These are phyloP conservation scores for Empidonax alnorum DNA, from an alignment of 2,113 vertebrate genomes.

Conservation along the genomic window DNA sequence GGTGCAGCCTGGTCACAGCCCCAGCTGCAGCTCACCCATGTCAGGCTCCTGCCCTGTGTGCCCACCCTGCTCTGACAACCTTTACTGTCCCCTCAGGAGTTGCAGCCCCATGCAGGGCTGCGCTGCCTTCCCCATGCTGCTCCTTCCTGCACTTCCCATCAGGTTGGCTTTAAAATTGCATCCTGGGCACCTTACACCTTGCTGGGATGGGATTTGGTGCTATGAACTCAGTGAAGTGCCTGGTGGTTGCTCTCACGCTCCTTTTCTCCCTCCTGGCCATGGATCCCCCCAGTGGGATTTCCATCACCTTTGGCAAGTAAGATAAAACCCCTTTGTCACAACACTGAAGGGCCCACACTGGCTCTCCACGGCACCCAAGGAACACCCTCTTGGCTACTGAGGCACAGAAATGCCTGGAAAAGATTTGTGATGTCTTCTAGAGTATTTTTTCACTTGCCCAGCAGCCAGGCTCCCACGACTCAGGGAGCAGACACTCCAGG, in stretches of 20 bases:
- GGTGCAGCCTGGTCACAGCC: neutral
- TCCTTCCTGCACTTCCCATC: neutral
- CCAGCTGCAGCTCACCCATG: neutral
- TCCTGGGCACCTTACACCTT: neutral
- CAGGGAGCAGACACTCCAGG: neutral
- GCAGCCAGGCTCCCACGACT: neutral
- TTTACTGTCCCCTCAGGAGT: accelerated
- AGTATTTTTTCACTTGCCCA: neutral
- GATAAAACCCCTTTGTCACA: neutral
- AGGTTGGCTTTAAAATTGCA: neutral
- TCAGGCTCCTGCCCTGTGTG: neutral
- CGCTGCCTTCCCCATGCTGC: accelerated
- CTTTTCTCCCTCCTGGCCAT: neutral
- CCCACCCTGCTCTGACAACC: neutral
- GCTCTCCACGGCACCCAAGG: neutral
- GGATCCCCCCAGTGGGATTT: neutral
- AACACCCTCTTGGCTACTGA: neutral
- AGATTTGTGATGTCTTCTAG: neutral
- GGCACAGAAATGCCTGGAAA: neutral
- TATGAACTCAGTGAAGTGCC: neutral
- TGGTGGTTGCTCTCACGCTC: accelerated
- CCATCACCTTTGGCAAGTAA: neutral
- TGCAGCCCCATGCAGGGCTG: neutral
- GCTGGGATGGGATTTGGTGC: neutral
- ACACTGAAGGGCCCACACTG: neutral